phyloP scores from a whole-genome alignment of 2,113 vertebrate genomes.

The Periophthalmus modestus region DNA sequence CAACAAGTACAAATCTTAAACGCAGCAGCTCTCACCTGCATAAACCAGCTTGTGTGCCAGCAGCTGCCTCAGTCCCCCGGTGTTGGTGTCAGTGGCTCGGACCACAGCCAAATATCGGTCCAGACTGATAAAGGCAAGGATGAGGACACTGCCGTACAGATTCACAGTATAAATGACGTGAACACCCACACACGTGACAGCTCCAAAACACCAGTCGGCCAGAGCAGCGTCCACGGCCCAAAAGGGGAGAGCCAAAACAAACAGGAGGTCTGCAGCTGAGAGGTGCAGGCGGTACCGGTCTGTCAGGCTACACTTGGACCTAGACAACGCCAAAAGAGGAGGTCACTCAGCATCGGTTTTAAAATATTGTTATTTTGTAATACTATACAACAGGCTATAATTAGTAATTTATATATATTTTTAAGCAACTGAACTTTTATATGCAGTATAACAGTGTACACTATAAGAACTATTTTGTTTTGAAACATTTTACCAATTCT shows the following conservation, averaged over 20 bases:
- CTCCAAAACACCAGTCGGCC: conserved; percentile 89
- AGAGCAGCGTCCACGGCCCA: conserved; percentile 91
- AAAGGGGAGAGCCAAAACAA: conserved; percentile 93
- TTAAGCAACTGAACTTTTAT: no score
- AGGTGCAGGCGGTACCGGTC: conserved; percentile 96
- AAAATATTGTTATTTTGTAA: neutral
- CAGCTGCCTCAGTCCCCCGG: conserved; percentile 86
- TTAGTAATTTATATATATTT: no score
- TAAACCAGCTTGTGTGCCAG: conserved; percentile 91
- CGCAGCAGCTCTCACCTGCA: conserved; percentile 78
- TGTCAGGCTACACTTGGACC: conserved; percentile 89
- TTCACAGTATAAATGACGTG: conserved; percentile 96
- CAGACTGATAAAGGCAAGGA: conserved; percentile 96
- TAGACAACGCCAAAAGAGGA: conserved; percentile 14
- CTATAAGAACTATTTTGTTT: no score
- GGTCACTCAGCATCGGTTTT: neutral
- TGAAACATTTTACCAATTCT: no score
- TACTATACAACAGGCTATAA: no score
- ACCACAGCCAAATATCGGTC: conserved; percentile 97
- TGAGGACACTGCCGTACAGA: conserved; percentile 95
- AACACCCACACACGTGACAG: conserved; percentile 84
- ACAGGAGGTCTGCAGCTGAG: conserved; percentile 95
- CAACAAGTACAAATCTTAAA: no score
- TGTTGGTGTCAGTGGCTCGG: conserved; percentile 92
- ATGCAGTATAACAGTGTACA: no score